Evolutionary conservation across 1,140 invertebrate species (phyloP), one percentile per base, ranked within the genome.

Genomic region (Bombyx mandarina): DNA sequence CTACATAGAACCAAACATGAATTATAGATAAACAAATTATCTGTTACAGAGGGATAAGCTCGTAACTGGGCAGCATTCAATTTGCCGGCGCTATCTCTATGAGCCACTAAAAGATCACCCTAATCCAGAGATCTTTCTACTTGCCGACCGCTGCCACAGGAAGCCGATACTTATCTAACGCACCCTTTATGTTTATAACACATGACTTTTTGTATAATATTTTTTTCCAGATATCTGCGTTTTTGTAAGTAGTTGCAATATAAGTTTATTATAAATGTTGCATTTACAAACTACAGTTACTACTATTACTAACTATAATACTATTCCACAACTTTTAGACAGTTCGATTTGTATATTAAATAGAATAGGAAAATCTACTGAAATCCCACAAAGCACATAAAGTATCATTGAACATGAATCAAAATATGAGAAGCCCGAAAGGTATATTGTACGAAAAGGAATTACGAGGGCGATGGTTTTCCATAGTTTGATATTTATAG

Each of bases 51-150:
- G 45, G 45, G 45, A 47, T 10, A 47, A 47, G 58, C 64, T 67
- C 70, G 77, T 77, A 69, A 77, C 77, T 65, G 69, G 71, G 63
- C 67, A 69, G 67, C 71, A 71, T 79, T 77, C 74, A 79, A 76
- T 76, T 75, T 69, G 60, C 61, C 67, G 26, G 63, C 65, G 66
- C 71, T 73, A 73, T 75, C 69, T 68, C 57, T 55, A 64, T 66
- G 68, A 73, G 69, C 68, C 75, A 69, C 66, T 64, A 67, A 71
- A 74, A 71, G 64, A 73, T 74, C 66, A 68, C 62, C 59, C 69
- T 71, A 71, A 64, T 67, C 67, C 26, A 35, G 26, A 35, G 26
- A 35, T 35, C 26, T 35, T 35, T 35, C 26, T 35, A 5, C 58
- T 52, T 59, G 67, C 67, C 62, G 61, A 70, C 62, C 65, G 61